Base-by-base conservation (phyloP, 2,797 vertebrate species). In the Syngnathus acus region DNA sequence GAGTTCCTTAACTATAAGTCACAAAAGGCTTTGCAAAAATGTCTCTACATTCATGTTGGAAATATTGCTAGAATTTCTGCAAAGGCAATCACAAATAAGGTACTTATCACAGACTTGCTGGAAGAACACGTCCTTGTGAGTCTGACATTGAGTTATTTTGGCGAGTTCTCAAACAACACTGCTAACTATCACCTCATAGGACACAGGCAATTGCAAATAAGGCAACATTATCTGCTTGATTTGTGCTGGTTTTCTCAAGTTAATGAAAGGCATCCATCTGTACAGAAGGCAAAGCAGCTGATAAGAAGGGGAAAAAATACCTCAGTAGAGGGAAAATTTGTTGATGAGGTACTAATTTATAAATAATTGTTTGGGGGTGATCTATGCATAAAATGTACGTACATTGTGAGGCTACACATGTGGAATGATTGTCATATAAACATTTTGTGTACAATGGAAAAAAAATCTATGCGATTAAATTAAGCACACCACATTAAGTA, bases 51-150 rank as follows among this genome's bases (percentile, higher is more conserved):
- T 82, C 64, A 71, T 37, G 62, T 50, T 37, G 60, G 59, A 53
- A 63, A 72, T 82, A 79, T 81, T 79, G 76, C 75, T 73, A 45
- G 71, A 16, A 63, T 78, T 75, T 79, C 70, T 65, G 68, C 62
- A 51, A 74, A 72, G 67, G 74, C 71, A 74, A 73, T 43, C 68
- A 71, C 72, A 53, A 50, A 50, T 55, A 42, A 65, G 55, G 32
- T 58, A 8, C 1, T 73, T 6, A 59, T 57, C 67, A 16, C 26
- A 4, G n/a, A 57, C 67, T 26, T 67, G 45, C 76, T 75, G 67
- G 42, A 71, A 66, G 64, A 61, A 77, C 70, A 75, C 40, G 65
- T 66, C 59, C 69, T 70, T 50, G 16, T 10, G 67, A 62, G 17
- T 55, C 53, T 69, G 63, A 74, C 69, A 70, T 14, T 26, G 48